Percentiles rank a stretch among this genome's conserved stretches.
Conservation (phyloP, 2,113 vertebrate genomes). For the Ceuthmochares aereus region DNA sequence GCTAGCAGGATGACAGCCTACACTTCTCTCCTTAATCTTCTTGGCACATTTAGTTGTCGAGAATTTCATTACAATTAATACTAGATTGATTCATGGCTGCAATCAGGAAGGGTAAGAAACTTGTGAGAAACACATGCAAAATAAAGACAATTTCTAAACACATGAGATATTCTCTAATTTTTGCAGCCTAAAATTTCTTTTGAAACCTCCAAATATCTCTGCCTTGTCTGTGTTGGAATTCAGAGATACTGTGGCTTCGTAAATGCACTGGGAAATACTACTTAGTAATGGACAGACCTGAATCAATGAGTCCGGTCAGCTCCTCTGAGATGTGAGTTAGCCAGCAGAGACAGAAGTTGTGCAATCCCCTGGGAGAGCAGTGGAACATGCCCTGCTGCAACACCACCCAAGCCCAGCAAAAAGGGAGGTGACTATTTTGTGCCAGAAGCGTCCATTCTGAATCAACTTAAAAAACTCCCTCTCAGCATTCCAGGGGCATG, state of each 20-base stretch:
- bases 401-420: not conserved
- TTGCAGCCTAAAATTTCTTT: not conserved
- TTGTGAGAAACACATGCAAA: not conserved
- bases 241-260: not conserved
- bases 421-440: not conserved
- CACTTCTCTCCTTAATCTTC: not conserved
- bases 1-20: not conserved
- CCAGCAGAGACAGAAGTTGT: not conserved
- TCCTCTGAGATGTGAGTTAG: not conserved
- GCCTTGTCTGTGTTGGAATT: not conserved
- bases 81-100: not conserved
- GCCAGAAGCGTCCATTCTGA: not conserved
- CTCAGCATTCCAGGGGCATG: not conserved
- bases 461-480: not conserved
- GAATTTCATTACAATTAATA: not conserved
- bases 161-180: not conserved
- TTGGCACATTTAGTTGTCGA: not conserved
- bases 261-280: not conserved
- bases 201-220: not conserved
- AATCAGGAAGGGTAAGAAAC: not conserved
- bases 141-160: not conserved
- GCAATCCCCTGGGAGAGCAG: not conserved
- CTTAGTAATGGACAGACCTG: not conserved
- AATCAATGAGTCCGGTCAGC: not conserved
- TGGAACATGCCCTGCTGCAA: not conserved